Percentiles rank a stretch among this genome's conserved stretches.
Evolutionary conservation across 1,140 invertebrate genomes (phyloP).

Genomic region (Sycophaga agraensis): DNA sequence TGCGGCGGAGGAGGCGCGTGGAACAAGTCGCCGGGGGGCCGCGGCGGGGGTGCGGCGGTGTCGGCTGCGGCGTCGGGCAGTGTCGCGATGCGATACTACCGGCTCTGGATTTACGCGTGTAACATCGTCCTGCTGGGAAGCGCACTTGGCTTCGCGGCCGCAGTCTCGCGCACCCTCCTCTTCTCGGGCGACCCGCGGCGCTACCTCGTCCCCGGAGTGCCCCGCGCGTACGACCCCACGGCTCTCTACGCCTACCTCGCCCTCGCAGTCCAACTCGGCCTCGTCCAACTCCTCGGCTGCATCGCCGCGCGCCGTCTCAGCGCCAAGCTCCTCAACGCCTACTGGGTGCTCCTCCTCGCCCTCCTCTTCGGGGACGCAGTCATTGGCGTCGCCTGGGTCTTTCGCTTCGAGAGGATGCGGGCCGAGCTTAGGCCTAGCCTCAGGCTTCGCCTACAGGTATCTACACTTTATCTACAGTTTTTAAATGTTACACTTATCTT

Average conservation of each 20-base stretch:
- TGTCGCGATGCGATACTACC: constrained; percentile 73
- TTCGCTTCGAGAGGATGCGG: constrained; percentile 75
- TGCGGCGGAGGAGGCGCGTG: background rate
- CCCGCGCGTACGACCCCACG: constrained; percentile 74
- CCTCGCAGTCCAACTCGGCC: constrained; percentile 67
- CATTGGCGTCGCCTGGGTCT: constrained; percentile 84
- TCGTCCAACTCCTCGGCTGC: constrained; percentile 75
- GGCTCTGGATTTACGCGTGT: constrained; percentile 90
- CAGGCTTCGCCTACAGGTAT: constrained; percentile 56
- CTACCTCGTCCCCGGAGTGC: constrained; percentile 70
- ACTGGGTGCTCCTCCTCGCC: constrained; percentile 79
- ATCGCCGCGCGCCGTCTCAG: constrained; percentile 77
- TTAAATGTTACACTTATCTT: too few species aligned
- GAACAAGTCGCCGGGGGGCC: constrained; percentile 12
- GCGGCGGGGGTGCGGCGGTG: constrained; percentile 24
- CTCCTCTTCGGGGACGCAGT: constrained; percentile 81
- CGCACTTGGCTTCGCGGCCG: constrained; percentile 77
- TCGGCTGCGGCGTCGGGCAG: constrained; percentile 30
- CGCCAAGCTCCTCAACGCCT: constrained; percentile 78
- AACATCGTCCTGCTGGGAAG: constrained; percentile 82
- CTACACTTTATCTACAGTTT: too few species aligned
- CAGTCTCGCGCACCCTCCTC: constrained; percentile 71
- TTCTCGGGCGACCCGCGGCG: constrained; percentile 66
- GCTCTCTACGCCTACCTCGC: constrained; percentile 84
- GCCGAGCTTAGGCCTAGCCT: constrained; percentile 71